Evolutionary conservation across 2,888 invertebrate genomes (phyloP), one percentile per base, ranked within the genome.

Genomic region (Cryptops parisi): DNA sequence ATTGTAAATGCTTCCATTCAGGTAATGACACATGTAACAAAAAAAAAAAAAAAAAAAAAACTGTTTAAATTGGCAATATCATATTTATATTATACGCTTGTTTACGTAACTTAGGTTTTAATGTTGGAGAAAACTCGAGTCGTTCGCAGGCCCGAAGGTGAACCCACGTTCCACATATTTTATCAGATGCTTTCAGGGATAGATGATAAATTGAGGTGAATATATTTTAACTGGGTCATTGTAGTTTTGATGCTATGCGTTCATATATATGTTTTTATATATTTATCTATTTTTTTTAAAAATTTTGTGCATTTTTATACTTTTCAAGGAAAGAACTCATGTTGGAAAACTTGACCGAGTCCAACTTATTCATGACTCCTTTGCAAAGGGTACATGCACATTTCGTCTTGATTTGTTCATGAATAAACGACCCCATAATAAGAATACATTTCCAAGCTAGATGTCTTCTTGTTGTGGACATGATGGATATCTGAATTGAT

Each of bases 1-100:
- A 79, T 94, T 52, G 85, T 85, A 2, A 88, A 90, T 0, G 89
- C 89, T 0, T 89, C 89, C 1, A 75, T 93, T 26, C 93, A 94
- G 75, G 85, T 78, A 33, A 33, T 33, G 15, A 33, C 6, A 9
- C 6, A 33, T 9, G 6, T 9, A 33, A 33, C 15, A 33, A 33
- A 33, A 9, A 33, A 33, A 33, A 9, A 33, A 33, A 33, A 9
- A 33, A 33, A 33, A 9, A 33, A 33, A 33, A 9, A 33, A 55
- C n/a, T 27, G 5, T 50, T 50, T 44, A 25, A 26, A 48, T 39
- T n/a, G 33, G 5, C 44, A 33, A 33, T 6, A 15, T 33, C 15
- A 9, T 15, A 9, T 33, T 33, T 6, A 33, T 9, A 33, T 33
- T 33, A 33, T 33, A 9, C 33, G 6, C 26, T 15, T 47, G 21